Conservation (phyloP, 2,113 vertebrate genomes). For the Lonchura striata region DNA sequence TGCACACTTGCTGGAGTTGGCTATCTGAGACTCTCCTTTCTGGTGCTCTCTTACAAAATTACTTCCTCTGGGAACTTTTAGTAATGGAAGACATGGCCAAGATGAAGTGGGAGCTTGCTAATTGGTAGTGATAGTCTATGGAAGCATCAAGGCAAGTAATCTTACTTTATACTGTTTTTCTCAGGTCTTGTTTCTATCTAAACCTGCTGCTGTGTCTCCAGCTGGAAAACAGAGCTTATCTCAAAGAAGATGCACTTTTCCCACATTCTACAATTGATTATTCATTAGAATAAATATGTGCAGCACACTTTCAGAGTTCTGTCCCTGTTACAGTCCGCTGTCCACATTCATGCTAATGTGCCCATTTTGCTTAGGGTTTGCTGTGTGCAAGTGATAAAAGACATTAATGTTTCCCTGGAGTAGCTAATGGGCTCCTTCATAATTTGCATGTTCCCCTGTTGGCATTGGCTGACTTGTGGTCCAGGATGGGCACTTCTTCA, state of each 20-base stretch:
- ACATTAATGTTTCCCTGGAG: neutral
- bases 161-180: neutral
- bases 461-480: neutral
- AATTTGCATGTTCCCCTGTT: neutral
- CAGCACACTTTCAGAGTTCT: neutral
- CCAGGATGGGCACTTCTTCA: neutral
- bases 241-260: neutral
- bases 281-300: neutral
- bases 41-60: neutral
- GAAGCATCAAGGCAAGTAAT: neutral
- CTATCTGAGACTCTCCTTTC: neutral
- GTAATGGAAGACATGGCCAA: neutral
- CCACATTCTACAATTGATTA: neutral
- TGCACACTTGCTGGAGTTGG: neutral
- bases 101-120: slow-evolving; percentile 6
- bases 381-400: neutral
- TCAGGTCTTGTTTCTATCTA: neutral
- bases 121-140: neutral
- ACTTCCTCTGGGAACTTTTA: slow-evolving; percentile 25
- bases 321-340: neutral
- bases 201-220: neutral
- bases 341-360: neutral
- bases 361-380: neutral
- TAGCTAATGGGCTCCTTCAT: neutral
- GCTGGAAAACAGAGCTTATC: neutral